Conservation (phyloP, 35 echinoderm and acorn worm genomes). For the Eucidaris tribuloides region DNA sequence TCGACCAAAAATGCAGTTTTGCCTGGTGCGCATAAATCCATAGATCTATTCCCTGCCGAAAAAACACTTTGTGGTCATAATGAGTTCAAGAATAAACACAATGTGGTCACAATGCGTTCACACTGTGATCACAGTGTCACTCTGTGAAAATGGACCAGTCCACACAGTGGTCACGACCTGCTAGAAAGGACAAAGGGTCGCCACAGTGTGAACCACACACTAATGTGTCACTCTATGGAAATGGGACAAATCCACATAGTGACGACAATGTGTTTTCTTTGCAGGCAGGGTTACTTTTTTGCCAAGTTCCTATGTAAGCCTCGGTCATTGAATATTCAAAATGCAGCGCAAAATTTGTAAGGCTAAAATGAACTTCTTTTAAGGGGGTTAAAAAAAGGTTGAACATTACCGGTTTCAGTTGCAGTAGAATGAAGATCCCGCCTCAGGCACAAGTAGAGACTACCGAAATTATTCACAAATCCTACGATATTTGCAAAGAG, state of each 20-base stretch:
- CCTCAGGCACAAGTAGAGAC: constrained; percentile 7
- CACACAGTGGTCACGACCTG: no score
- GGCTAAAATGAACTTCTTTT: neutral
- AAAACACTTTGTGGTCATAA: neutral
- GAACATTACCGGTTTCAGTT: constrained; percentile 1
- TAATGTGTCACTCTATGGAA: no score
- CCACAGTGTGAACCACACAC: no score
- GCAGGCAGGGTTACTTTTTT: neutral
- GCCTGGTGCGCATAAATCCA: neutral
- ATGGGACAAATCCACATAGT: no score
- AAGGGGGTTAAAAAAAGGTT: neutral
- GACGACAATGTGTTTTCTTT: no score
- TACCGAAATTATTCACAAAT: neutral
- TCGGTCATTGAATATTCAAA: neutral
- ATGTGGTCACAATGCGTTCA: no score
- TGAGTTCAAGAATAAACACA: neutral
- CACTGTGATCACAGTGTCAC: no score
- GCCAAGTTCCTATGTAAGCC: neutral
- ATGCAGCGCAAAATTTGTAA: neutral
- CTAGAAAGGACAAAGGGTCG: no score
- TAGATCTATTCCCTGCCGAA: neutral
- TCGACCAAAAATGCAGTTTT: neutral
- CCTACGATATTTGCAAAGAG: neutral
- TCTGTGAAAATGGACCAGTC: no score
- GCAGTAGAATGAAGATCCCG: constrained; percentile 3